phyloP scores from a whole-genome alignment of 2,797 vertebrate species.

The Danio jaintianensis region DNA sequence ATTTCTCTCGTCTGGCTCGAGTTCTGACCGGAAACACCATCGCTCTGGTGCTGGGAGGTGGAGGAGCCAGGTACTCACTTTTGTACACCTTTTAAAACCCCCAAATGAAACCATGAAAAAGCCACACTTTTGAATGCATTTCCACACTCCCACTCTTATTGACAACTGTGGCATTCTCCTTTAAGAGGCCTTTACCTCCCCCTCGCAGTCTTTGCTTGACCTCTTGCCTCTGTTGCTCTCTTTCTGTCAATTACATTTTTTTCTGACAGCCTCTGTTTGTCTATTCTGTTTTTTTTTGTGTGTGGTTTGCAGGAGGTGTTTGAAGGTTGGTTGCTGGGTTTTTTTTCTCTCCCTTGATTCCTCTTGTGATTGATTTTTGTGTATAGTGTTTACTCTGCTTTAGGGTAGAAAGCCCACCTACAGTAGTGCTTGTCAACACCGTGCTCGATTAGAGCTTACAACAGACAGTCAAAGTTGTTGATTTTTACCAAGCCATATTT shows the following conservation, averaged over 20 bases:
- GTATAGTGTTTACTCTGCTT: slow-evolving; percentile 29
- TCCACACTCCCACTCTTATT: slow-evolving; percentile 16
- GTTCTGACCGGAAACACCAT: slow-evolving; percentile 93
- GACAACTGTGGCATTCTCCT: background rate
- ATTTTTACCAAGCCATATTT: slow-evolving; percentile 8
- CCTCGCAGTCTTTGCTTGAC: slow-evolving; percentile 9
- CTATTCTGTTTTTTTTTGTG: slow-evolving; percentile 36
- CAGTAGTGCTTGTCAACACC: background rate
- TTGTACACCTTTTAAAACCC: background rate
- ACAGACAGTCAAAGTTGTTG: background rate
- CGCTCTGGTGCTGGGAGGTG: slow-evolving; percentile 91
- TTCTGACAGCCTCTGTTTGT: slow-evolving; percentile 48
- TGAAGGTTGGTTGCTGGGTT: slow-evolving; percentile 59
- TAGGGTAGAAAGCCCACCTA: slow-evolving; percentile 14
- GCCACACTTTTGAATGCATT: slow-evolving; percentile 3
- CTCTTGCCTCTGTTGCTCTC: slow-evolving; percentile 26
- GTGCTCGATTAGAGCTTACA: background rate
- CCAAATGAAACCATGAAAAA: background rate
- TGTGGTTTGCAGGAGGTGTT: slow-evolving; percentile 52
- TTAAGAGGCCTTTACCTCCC: background rate
- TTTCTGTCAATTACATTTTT: slow-evolving; percentile 28
- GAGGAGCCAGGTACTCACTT: slow-evolving; percentile 87
- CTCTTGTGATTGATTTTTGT: slow-evolving; percentile 25
- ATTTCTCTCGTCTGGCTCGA: slow-evolving; percentile 93
- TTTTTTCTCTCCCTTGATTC: slow-evolving; percentile 23